Base-by-base conservation (phyloP, 2,797 vertebrate genomes). In the Graptemys geographica region DNA sequence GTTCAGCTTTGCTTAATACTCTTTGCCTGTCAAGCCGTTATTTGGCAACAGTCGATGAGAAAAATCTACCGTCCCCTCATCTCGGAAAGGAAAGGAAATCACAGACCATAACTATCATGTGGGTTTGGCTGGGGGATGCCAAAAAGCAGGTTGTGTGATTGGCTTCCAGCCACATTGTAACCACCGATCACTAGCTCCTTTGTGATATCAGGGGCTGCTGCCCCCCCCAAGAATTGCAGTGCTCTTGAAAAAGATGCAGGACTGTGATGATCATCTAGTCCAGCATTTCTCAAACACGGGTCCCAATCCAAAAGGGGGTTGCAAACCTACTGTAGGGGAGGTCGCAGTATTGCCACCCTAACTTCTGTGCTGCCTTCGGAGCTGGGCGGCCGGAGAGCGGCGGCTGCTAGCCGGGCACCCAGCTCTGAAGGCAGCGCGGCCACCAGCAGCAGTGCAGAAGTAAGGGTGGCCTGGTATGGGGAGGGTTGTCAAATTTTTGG, bases 61-160 rank as follows among this genome's bases (percentile, higher is more conserved):
- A 74, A 86, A 86, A 33, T 74, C 92, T 83, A 80, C 87, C 56
- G 41, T 90, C 59, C 59, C 55, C 93, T 62, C 62, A 47, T 82
- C 65, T 5, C 0, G 62, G 74, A 84, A 76, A 53, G 57, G 89
- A 47, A 41, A 91, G 92, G 78, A 92, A 92, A 51, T 72, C 8
- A 1, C 2, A 0, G 47, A 31, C 80, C 74, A 10, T 1, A 27
- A 81, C 56, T 2, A 0, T 2, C 1, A 11, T 53, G 56, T 55
- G 79, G 87, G 59, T 86, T 84, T 18, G 79, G 47, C 79, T 84
- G 85, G 76, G 33, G 2, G 79, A 84, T 5, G 33, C 76, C 23
- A 1, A 25, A 3, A n/a, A 28, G 56, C 15, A 23, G 41, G 7
- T 7, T 33, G 12, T 90, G 55, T 76, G 92, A 86, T 41, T 79